Evolutionary conservation across 2,888 invertebrate genomes (phyloP).

Genomic region (Mesochorus sp.): DNA sequence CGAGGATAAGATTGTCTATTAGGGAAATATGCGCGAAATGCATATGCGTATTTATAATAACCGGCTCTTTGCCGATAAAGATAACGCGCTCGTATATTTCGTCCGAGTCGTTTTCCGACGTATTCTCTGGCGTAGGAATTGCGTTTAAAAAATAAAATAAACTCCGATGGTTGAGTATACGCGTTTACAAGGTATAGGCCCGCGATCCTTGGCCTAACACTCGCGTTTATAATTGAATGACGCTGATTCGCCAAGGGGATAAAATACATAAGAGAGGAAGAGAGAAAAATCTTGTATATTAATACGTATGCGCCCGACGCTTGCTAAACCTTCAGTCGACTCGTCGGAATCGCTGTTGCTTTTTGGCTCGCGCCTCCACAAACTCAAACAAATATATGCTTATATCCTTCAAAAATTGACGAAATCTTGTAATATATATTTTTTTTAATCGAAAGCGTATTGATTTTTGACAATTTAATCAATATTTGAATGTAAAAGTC

Average conservation of each 20-base stretch:
- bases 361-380: too few relatives aligned
- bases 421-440: too few relatives aligned
- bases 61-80: slow-evolving; percentile 53
- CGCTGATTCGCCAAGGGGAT: slow-evolving; percentile 28
- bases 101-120: background rate
- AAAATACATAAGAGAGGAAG: background rate
- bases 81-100: slow-evolving; percentile 26
- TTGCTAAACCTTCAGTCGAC: too few relatives aligned
- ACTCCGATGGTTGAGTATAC: too few relatives aligned
- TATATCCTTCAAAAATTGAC: too few relatives aligned
- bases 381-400: too few relatives aligned
- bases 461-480: too few relatives aligned
- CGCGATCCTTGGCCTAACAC: slow-evolving; percentile 27
- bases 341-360: too few relatives aligned
- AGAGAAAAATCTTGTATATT: slow-evolving; percentile 32
- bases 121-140: background rate
- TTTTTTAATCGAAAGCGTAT: too few relatives aligned
- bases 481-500: too few relatives aligned
- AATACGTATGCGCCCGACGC: too few relatives aligned
- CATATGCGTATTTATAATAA: slow-evolving; percentile 21
- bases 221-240: slow-evolving; percentile 52
- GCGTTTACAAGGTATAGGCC: slow-evolving; percentile 19
- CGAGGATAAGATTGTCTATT: slow-evolving; percentile 53
- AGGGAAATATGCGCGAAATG: background rate
- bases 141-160: slow-evolving; percentile 13